A percentile compares a stretch with the other conserved stretches of the same genome.
Evolutionary conservation across 2,888 invertebrate species (phyloP).

Genomic region (Cryptocephalus moraei): DNA sequence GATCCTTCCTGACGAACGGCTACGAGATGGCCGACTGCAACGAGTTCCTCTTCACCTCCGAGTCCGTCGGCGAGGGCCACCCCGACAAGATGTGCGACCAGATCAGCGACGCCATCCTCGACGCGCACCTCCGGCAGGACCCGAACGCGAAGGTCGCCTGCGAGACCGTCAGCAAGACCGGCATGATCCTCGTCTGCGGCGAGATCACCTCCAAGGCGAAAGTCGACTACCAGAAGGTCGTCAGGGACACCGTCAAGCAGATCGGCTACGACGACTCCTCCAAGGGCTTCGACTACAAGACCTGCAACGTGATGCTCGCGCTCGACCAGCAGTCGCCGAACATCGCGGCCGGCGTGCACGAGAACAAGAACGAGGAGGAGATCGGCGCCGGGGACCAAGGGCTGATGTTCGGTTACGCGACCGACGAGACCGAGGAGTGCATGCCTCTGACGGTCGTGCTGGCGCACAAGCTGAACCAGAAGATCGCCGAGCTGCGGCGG

Average conservation of each 20-base stretch:
- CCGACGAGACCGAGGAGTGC: constrained; percentile 94
- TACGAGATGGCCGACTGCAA: constrained; percentile 81
- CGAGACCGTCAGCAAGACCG: constrained; percentile 98
- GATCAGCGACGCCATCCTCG: constrained; percentile 91
- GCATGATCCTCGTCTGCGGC: constrained; percentile 96
- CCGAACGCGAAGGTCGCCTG: constrained; percentile 97
- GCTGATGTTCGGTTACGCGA: constrained; percentile 97
- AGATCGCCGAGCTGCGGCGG: constrained; percentile 79
- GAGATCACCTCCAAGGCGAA: constrained; percentile 98
- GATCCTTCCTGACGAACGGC: constrained; percentile 57
- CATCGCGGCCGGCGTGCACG: constrained; percentile 96
- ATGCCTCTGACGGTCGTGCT: constrained; percentile 92
- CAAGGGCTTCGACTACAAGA: constrained; percentile 99
- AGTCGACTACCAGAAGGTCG: constrained; percentile 96
- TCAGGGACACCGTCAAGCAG: constrained; percentile 91
- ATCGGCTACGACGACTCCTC: constrained; percentile 98
- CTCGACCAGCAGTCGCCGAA: constrained; percentile 95
- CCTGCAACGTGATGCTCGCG: constrained; percentile 95
- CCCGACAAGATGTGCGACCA: constrained; percentile 99
- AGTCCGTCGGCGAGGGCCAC: constrained; percentile 97
- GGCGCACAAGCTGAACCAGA: constrained; percentile 84
- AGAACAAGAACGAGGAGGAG: constrained; percentile 86
- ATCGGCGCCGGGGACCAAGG: constrained; percentile 99
- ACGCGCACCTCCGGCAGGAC: constrained; percentile 89
- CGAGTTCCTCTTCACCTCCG: constrained; percentile 91